Evolutionary conservation across 2,113 vertebrate species (phyloP).

Genomic region (Atherinomorus stipes): DNA sequence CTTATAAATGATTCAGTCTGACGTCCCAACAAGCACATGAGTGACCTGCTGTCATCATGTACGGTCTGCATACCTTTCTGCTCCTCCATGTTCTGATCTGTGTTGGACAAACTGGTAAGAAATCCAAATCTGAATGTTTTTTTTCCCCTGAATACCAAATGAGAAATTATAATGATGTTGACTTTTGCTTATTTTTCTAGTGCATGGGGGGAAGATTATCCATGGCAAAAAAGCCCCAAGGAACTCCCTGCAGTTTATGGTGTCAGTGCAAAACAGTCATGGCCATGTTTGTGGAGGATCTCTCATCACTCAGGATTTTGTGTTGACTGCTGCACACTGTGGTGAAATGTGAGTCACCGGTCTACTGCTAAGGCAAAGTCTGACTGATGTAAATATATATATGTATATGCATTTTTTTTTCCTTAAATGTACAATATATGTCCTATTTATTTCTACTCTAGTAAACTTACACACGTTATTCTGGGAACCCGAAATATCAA

Average conservation of each 20-base stretch:
- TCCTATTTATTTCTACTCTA: not conserved
- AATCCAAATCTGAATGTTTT: not conserved
- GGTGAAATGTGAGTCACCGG: not conserved
- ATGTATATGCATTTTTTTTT: too few relatives aligned
- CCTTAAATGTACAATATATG: not conserved
- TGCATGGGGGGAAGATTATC: constrained; percentile 66
- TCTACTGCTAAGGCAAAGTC: too few relatives aligned
- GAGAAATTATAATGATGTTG: not conserved
- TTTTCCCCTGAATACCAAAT: not conserved
- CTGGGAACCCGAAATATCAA: constrained; percentile 62
- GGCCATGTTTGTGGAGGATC: constrained; percentile 76
- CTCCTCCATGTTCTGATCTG: constrained; percentile 3
- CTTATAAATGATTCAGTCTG: not conserved
- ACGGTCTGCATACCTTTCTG: not conserved
- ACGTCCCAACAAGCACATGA: not conserved
- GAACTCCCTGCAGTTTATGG: constrained; percentile 80
- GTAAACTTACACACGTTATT: constrained; percentile 23
- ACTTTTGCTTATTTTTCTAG: constrained; percentile 17
- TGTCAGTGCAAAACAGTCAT: constrained; percentile 39
- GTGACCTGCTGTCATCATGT: constrained; percentile 17
- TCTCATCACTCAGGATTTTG: constrained; percentile 71
- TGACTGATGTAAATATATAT: too few relatives aligned
- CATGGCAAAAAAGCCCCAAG: constrained; percentile 65
- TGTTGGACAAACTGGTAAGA: constrained; percentile 29
- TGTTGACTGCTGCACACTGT: constrained; percentile 81